Evolutionary conservation across 2,113 vertebrate species (phyloP).

Genomic region (Nipponia nippon): DNA sequence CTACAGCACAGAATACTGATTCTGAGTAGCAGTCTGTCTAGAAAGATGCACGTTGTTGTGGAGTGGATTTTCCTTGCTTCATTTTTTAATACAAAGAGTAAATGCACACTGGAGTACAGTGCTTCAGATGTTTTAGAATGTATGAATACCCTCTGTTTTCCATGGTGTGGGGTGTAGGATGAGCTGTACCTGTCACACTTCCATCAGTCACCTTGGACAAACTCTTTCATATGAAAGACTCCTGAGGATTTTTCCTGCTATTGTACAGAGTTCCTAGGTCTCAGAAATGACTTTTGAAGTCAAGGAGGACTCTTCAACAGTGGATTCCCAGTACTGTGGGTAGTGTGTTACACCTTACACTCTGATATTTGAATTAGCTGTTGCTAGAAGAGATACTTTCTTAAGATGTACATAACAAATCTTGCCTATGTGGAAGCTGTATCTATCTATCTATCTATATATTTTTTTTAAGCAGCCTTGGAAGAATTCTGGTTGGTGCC

Average conservation of each 20-base stretch:
- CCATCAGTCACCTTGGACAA: neutral
- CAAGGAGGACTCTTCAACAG: neutral
- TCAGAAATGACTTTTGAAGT: neutral
- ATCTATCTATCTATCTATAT: neutral
- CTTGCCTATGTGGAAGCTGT: neutral
- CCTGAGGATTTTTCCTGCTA: neutral
- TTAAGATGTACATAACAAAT: neutral
- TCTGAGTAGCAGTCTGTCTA: neutral
- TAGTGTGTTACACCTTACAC: neutral
- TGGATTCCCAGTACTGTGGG: neutral
- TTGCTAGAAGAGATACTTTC: neutral
- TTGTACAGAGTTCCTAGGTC: neutral
- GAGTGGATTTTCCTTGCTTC: neutral
- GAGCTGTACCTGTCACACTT: neutral
- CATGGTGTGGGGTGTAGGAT: neutral
- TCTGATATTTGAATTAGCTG: neutral
- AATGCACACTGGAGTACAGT: neutral
- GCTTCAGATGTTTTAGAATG: neutral
- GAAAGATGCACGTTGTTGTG: accelerated
- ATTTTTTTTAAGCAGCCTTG: neutral
- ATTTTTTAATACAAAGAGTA: neutral
- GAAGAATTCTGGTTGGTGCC: neutral
- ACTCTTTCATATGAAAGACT: neutral
- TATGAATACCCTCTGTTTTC: neutral
- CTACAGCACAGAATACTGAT: neutral